Percentiles rank a stretch among this genome's conserved stretches.
These are phyloP conservation scores for Lochmaea capreae DNA, from an alignment of 2,888 invertebrate genomes.

Conservation along the genomic window DNA sequence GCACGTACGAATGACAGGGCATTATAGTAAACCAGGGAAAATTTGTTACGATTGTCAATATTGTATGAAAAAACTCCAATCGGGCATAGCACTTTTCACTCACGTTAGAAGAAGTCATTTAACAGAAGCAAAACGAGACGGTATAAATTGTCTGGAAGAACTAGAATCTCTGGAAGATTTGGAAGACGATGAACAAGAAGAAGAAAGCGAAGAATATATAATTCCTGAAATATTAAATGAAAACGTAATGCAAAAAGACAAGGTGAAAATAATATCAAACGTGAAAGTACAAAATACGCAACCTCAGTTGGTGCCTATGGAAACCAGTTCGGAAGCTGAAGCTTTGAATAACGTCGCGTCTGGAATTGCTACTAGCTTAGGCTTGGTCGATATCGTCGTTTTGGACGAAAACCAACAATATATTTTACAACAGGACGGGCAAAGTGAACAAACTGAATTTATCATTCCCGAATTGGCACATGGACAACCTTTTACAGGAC, in stretches of 20 bases:
- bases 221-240: constrained; percentile 48
- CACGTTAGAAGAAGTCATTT: constrained; percentile 78
- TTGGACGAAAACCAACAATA: constrained; percentile 73
- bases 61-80: constrained; percentile 79
- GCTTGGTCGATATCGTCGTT: constrained; percentile 70
- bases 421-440: constrained; percentile 63
- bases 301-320: constrained; percentile 54
- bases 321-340: constrained; percentile 69
- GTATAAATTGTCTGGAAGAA: constrained; percentile 71
- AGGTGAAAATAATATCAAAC: constrained; percentile 55
- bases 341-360: constrained; percentile 69
- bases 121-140: constrained; percentile 73
- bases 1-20: constrained; percentile 72
- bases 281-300: constrained; percentile 51
- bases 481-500: constrained; percentile 43
- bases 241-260: constrained; percentile 45
- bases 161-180: constrained; percentile 53
- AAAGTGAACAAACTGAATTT: constrained; percentile 57
- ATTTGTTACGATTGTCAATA: constrained; percentile 73
- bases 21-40: constrained; percentile 53
- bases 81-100: constrained; percentile 76
- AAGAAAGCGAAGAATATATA: constrained; percentile 52
- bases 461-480: constrained; percentile 62
- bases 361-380: constrained; percentile 70
- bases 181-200: constrained; percentile 50